Base-by-base conservation (phyloP, 2,113 vertebrate species). In the Malurus elegans region DNA sequence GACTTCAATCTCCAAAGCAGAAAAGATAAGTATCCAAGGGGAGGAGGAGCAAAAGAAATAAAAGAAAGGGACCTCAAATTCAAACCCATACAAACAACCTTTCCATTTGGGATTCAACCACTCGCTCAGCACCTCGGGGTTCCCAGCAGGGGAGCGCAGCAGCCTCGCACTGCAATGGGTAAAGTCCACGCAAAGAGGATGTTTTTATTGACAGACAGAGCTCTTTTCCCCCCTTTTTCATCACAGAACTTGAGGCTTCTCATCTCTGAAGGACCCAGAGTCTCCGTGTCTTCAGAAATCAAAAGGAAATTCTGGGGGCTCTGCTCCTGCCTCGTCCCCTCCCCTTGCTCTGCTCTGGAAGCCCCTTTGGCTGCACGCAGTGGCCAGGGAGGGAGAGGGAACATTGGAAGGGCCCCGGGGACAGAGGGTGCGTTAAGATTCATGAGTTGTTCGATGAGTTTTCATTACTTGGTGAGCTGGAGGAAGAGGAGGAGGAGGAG, bases 391-490 rank as follows among this genome's bases (percentile, higher is more conserved):
- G 69, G 72, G 91, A 94, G 66, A 58, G 54, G 58, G 73, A 95
- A 90, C 34, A 87, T 79, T 50, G 87, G 83, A 75, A 44, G 76
- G 95, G 90, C 86, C 92, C 89, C 56, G 13, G 89, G 95, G 90
- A 80, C 75, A 83, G 83, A 90, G 95, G 79, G 73, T 72, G 31
- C 31, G 2, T 85, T 92, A 87, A 87, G 97, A 87, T 97, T 99
- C 99, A 99, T 21, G 99, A 99, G 97, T 99, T 99, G 97, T 99
- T 98, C 66, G 98, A 94, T 36, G 98, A 97, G 81, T 99, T 99
- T 87, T 99, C 99, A 5, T 98, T 99, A 97, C 98, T 98, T 57
- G 99, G 98, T 19, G 99, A 99, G 94, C 97, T 99, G 85, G 99
- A 98, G 34, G 98, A 98, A 7, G 98, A 98, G 3, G 98, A 98